Evolutionary conservation across 2,888 invertebrate species (phyloP), one percentile per base, ranked within the genome.

Genomic region (Sesia bembeciformis): DNA sequence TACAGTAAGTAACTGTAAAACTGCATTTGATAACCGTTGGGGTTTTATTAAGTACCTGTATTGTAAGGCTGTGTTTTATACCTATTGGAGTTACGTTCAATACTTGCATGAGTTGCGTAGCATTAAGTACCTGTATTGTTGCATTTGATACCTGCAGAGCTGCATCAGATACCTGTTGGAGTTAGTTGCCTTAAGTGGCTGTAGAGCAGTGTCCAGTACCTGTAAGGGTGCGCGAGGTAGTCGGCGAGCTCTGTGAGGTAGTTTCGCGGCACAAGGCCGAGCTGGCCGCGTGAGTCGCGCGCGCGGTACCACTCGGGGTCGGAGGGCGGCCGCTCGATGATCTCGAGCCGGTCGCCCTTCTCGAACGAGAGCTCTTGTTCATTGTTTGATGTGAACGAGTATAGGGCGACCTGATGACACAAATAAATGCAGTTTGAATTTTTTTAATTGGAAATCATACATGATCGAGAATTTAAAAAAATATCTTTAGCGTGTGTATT

Each of bases 251-350:
- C 97, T 91, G 97, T 97, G 71, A 97, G 92, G 89, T 97, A 97
- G 91, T 97, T 98, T 63, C 97, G 91, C 49, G 99, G 99, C 71
- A 99, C 98, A 67, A 99, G 93, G 54, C 99, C 99, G 59, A 96
- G 92, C 84, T 96, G 95, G 4, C 98, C 98, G 79, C 95, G 94
- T 55, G 94, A 93, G 90, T 99, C 99, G 52, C 98, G 91, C 55
- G 99, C 99, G 77, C 96, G 95, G 91, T 95, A 97, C 99, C 99
- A 99, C 90, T 99, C 99, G 5, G 99, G 99, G 91, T 99, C 99
- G 60, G 97, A 96, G 4, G 95, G 93, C 5, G 99, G 98, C 75
- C 98, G 94, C 90, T 98, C 98, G 61, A 99, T 91, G 66, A 99
- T 97, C 88, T 98, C 98, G 64, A 99, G 90, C 53, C 97, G 93